A percentile compares a stretch with the other conserved stretches of the same genome.
These are phyloP conservation scores for Phoxinus phoxinus DNA, from an alignment of 2,113 vertebrate genomes.

Conservation along the genomic window DNA sequence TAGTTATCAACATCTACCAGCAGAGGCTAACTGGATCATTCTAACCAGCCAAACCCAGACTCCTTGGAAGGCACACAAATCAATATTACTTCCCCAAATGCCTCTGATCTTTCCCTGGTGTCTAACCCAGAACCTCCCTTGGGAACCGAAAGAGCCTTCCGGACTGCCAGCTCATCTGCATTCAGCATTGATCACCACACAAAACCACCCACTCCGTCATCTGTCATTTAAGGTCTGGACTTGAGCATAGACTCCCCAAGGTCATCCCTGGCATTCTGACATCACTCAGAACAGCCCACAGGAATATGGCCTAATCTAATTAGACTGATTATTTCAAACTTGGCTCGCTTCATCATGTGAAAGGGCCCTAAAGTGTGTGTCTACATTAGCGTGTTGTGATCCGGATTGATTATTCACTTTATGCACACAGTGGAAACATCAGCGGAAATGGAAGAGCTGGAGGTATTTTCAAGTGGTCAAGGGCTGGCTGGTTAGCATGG, in stretches of 20 bases:
- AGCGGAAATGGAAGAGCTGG: slow-evolving; percentile 6
- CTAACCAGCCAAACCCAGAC: not conserved
- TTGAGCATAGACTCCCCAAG: slow-evolving; percentile 50
- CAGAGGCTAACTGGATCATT: slow-evolving; percentile 17
- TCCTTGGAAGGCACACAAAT: slow-evolving; percentile 4
- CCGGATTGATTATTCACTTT: slow-evolving; percentile 42
- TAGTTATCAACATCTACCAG: not conserved
- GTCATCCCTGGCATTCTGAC: slow-evolving; percentile 57
- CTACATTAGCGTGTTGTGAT: slow-evolving; percentile 50
- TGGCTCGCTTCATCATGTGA: slow-evolving; percentile 41
- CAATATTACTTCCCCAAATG: slow-evolving; percentile 16
- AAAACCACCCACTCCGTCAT: slow-evolving; percentile 43
- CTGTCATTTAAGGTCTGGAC: slow-evolving; percentile 52
- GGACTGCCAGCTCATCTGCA: slow-evolving; percentile 40
- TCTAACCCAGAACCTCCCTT: slow-evolving; percentile 14
- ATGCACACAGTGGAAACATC: slow-evolving; percentile 9
- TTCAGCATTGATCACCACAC: slow-evolving; percentile 45
- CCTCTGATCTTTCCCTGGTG: slow-evolving; percentile 36
- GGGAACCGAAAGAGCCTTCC: slow-evolving; percentile 14
- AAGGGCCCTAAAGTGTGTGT: slow-evolving; percentile 39
- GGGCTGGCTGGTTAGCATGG: not conserved
- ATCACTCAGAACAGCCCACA: slow-evolving; percentile 44
- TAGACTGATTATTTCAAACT: slow-evolving; percentile 55
- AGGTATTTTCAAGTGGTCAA: slow-evolving; percentile 10
- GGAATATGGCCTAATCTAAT: slow-evolving; percentile 54